Percentiles rank a stretch among this genome's conserved stretches.
These are phyloP conservation scores for Platycheirus rosarum DNA, from an alignment of 2,888 invertebrate genomes.

Conservation along the genomic window DNA sequence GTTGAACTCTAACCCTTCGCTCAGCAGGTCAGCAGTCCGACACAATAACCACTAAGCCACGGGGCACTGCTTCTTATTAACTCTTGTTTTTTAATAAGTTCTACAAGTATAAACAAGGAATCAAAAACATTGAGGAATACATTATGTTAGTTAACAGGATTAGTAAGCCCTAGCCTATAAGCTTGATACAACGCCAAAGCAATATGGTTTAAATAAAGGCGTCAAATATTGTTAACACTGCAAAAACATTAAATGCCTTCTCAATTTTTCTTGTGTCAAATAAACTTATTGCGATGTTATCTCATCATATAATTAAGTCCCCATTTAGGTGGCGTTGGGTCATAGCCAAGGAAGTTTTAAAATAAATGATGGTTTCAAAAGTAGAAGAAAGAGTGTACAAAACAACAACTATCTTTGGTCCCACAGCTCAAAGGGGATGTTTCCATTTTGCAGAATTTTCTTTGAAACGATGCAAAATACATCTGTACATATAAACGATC, in stretches of 20 bases:
- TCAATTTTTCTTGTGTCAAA: conserved; percentile 69
- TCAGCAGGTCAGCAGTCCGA: too few relatives aligned
- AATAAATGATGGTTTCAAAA: neutral
- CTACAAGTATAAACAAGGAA: too few relatives aligned
- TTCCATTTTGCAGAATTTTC: conserved; percentile 6
- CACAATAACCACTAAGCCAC: too few relatives aligned
- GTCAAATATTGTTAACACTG: conserved; percentile 44
- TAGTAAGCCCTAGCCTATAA: too few relatives aligned
- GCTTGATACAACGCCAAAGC: too few relatives aligned
- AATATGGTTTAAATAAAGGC: conserved; percentile 19
- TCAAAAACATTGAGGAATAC: too few relatives aligned
- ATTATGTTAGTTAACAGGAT: too few relatives aligned
- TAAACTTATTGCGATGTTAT: conserved; percentile 66
- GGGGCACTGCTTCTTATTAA: too few relatives aligned
- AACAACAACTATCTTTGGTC: conserved; percentile 25
- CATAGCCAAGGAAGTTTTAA: conserved; percentile 49
- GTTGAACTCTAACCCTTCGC: too few relatives aligned
- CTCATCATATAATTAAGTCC: conserved; percentile 61
- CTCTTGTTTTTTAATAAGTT: too few relatives aligned
- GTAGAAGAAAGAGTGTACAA: conserved; percentile 14
- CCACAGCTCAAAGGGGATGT: neutral
- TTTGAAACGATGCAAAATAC: conserved; percentile 16
- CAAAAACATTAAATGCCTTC: conserved; percentile 33
- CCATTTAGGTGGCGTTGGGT: conserved; percentile 50
- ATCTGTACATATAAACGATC: too few relatives aligned